Percentiles rank a stretch among this genome's conserved stretches.
Conservation (phyloP, 35 echinoderm and acorn worm genomes). For the Apostichopus californicus region DNA sequence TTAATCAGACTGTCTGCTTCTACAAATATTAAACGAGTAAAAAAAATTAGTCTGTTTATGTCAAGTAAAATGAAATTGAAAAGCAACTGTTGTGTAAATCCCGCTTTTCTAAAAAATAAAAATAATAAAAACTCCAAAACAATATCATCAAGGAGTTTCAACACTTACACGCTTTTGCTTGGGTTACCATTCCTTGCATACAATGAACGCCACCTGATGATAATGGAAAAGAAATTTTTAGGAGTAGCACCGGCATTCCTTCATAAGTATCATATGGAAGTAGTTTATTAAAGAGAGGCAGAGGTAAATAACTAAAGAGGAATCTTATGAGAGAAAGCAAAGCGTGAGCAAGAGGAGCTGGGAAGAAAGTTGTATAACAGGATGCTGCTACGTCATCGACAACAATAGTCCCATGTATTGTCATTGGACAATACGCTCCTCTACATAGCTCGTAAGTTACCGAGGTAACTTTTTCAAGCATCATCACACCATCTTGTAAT, state of each 20-base stretch:
- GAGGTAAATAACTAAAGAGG: not conserved
- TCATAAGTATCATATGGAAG: slow-evolving; percentile 2
- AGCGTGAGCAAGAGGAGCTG: not conserved
- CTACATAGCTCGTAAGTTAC: not conserved
- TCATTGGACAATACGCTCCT: slow-evolving; percentile 39
- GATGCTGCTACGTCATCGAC: slow-evolving; percentile 26
- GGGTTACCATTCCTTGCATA: too few species aligned
- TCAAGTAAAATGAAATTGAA: too few species aligned
- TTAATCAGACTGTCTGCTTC: too few species aligned
- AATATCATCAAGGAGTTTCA: too few species aligned
- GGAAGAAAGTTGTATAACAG: slow-evolving; percentile 33
- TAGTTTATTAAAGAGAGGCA: not conserved
- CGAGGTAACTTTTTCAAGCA: not conserved
- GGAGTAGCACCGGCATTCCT: not conserved
- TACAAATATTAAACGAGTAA: too few species aligned
- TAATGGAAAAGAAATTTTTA: not conserved
- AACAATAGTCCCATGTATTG: slow-evolving; percentile 15
- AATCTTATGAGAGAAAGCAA: slow-evolving; percentile 4
- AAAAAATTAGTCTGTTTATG: too few species aligned
- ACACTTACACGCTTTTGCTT: too few species aligned
- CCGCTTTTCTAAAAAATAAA: too few species aligned
- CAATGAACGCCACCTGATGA: not conserved
- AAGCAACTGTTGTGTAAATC: too few species aligned
- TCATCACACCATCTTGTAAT: not conserved
- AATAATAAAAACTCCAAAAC: too few species aligned